Conservation (phyloP, 92 coral and sea anemone genomes). For the Chrysogorgia sp. region DNA sequence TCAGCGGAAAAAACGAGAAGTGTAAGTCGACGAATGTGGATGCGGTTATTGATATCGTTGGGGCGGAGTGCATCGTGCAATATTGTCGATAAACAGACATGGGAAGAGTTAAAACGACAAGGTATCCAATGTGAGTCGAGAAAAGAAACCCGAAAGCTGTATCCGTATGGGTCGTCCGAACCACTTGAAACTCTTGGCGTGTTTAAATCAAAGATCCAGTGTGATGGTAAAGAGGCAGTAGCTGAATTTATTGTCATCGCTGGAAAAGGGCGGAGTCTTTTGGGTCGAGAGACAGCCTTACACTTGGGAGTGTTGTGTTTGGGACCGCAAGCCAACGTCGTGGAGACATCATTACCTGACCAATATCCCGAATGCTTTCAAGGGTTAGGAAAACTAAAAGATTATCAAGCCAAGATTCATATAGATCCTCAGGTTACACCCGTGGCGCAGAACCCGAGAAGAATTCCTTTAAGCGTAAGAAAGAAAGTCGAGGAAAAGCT, state of each 20-base stretch:
- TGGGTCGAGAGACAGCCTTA: constrained; percentile 35
- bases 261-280: constrained; percentile 39
- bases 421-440: constrained; percentile 22
- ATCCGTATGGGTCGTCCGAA: constrained; percentile 40
- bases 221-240: constrained; percentile 45
- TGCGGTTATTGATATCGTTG: constrained; percentile 22
- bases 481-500: constrained; percentile 42
- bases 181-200: constrained; percentile 47
- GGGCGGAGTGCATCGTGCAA: constrained; percentile 63
- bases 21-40: neutral
- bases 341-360: constrained; percentile 27
- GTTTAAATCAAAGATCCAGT: constrained; percentile 42
- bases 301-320: constrained; percentile 23
- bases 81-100: constrained; percentile 41
- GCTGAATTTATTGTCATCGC: constrained; percentile 63
- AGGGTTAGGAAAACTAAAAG: constrained; percentile 24
- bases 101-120: constrained; percentile 42
- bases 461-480: constrained; percentile 34
- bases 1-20: neutral
- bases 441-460: constrained; percentile 31
- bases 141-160: constrained; percentile 39
- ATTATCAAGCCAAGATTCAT: constrained; percentile 15
- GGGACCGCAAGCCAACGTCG: constrained; percentile 1
- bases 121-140: constrained; percentile 37
- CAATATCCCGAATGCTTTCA: constrained; percentile 27